Conservation (phyloP, 2,797 vertebrate genomes). For the Lacerta bilineata region DNA sequence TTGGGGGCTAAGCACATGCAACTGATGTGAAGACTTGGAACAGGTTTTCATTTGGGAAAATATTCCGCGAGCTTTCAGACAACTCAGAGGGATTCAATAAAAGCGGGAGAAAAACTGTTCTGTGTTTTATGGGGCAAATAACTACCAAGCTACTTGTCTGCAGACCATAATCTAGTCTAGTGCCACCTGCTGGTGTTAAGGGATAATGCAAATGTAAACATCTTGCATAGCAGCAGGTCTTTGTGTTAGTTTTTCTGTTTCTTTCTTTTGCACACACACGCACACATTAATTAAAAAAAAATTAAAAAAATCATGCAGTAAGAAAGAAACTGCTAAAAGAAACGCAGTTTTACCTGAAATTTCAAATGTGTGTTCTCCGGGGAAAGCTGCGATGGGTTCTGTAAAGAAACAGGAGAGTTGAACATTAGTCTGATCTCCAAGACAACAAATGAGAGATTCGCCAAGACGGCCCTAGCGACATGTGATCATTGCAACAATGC, state of each 20-base stretch:
- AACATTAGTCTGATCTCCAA: conserved; percentile 41
- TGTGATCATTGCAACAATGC: neutral
- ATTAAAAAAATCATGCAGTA: conserved; percentile 65
- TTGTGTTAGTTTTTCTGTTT: conserved; percentile 45
- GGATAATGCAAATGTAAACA: conserved; percentile 51
- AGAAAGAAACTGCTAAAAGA: conserved; percentile 28
- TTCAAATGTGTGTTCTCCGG: conserved; percentile 90
- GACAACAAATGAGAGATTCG: neutral
- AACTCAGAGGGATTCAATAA: neutral
- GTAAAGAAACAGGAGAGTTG: conserved; percentile 68
- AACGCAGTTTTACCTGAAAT: conserved; percentile 81
- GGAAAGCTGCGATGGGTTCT: conserved; percentile 94
- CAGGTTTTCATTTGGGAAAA: neutral
- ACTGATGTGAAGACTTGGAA: neutral
- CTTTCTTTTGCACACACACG: conserved; percentile 54
- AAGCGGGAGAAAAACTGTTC: conserved; percentile 11
- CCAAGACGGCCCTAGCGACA: neutral
- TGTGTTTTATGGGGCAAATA: conserved; percentile 63
- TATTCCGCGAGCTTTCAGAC: neutral
- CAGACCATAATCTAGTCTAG: conserved; percentile 53
- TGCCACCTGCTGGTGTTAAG: conserved; percentile 68
- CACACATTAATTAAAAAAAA: neutral
- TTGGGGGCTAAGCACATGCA: neutral
- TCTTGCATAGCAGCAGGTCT: conserved; percentile 40
- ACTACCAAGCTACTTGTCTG: conserved; percentile 30